Evolutionary conservation across 2,797 vertebrate genomes (phyloP).

Genomic region (Molossus molossus): DNA sequence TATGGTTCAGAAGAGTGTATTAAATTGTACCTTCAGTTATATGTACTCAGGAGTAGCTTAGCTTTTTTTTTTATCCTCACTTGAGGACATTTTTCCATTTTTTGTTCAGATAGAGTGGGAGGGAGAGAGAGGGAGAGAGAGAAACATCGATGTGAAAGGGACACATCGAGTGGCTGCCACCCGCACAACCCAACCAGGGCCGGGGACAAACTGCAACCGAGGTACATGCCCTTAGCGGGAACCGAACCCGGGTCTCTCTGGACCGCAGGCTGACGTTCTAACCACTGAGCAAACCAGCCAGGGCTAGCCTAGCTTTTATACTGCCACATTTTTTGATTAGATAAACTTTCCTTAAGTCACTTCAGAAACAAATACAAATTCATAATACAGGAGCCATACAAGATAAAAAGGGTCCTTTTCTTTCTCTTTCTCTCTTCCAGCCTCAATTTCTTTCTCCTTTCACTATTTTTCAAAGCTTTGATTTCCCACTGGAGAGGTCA

Average conservation of each 20-base stretch:
- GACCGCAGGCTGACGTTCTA: too few relatives aligned
- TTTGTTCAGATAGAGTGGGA: too few relatives aligned
- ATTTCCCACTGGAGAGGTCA: slow-evolving; percentile 87
- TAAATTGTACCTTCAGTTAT: slow-evolving; percentile 30
- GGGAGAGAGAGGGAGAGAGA: too few relatives aligned
- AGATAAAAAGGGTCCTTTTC: background rate
- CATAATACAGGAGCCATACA: background rate
- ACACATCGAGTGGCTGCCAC: too few relatives aligned
- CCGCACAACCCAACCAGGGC: too few relatives aligned
- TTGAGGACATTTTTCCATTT: too few relatives aligned
- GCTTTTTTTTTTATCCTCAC: background rate
- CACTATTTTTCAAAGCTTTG: slow-evolving; percentile 77
- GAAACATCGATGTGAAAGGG: too few relatives aligned
- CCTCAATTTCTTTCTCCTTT: slow-evolving; percentile 15
- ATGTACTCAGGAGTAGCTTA: background rate
- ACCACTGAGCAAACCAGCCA: too few relatives aligned
- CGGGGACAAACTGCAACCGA: too few relatives aligned
- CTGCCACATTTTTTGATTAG: background rate
- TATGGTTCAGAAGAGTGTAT: background rate
- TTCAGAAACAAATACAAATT: slow-evolving; percentile 35
- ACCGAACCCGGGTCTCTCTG: too few relatives aligned
- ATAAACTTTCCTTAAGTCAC: background rate
- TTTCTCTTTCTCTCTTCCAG: background rate
- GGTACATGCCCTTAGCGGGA: too few relatives aligned
- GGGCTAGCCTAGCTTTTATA: background rate